phyloP scores from a whole-genome alignment of 2,888 invertebrate species.

The Siphlonurus alternatus region DNA sequence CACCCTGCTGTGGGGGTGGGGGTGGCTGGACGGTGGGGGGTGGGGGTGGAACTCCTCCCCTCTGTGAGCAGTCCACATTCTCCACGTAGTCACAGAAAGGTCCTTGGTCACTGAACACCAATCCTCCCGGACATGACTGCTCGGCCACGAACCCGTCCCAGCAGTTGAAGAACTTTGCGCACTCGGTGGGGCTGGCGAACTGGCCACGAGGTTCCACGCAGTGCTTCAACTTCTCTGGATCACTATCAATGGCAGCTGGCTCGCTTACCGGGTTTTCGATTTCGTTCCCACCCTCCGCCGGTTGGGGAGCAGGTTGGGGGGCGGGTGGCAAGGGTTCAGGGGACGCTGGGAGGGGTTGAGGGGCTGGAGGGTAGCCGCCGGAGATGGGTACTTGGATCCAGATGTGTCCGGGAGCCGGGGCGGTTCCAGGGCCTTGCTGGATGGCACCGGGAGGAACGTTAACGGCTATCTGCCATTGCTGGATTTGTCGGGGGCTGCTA shows the following conservation, averaged over 20 bases:
- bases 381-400: constrained; percentile 14
- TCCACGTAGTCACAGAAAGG: constrained; percentile 44
- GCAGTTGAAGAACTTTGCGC: constrained; percentile 48
- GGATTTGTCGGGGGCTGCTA: constrained; percentile 16
- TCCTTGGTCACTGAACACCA: constrained; percentile 39
- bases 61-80: constrained; percentile 37
- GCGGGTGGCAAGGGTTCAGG: constrained; percentile 10
- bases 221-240: constrained; percentile 7
- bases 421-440: not conserved
- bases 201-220: constrained; percentile 34
- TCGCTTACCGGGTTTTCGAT: constrained; percentile 1
- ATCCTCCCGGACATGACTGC: constrained; percentile 42
- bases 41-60: constrained; percentile 27
- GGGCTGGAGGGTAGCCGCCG: constrained; percentile 8
- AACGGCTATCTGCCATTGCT: constrained; percentile 21
- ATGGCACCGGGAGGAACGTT: constrained; percentile 15
- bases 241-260: constrained; percentile 2
- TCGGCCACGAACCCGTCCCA: constrained; percentile 52
- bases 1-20: not conserved
- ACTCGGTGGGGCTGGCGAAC: constrained; percentile 39
- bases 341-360: constrained; percentile 3
- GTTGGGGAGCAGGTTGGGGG: constrained; percentile 10
- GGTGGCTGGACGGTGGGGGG: not conserved
- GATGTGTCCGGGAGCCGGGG: constrained; percentile 9
- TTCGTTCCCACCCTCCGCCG: constrained; percentile 4